Base-by-base conservation (phyloP, 1,140 invertebrate genomes). In the Xylocopa sonorina region DNA sequence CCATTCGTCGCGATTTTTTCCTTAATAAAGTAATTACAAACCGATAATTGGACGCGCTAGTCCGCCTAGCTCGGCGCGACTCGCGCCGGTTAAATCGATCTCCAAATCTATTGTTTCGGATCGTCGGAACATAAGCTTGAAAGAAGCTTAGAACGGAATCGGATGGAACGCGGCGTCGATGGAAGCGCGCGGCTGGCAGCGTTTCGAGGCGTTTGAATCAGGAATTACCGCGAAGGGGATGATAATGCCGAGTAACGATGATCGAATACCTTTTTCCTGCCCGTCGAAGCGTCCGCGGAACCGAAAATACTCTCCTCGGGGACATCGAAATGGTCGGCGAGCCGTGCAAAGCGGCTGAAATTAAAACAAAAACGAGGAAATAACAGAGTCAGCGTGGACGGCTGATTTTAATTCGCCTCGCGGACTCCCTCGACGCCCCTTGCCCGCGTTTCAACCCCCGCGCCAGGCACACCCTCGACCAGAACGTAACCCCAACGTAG, bases 81-180 rank as follows among this genome's bases (percentile, higher is more conserved):
- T 29, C 18, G 6, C 48, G 32, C 43, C 16, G 34, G n/a, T 14
- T 29, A 55, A 83, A 84, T 73, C 48, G 62, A 83, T 79, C 73
- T 63, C 55, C 68, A 50, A 83, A 83, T 51, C 67, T 50, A 41
- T 62, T 66, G 62, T 66, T 32, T 67, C 68, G 62, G 64, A 84
- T 68, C 55, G 62, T 43, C 43, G 55, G 68, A 46, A 74, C 66
- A 55, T 78, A 84, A 84, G 75, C 82, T 78, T 55, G 74, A 78
- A 82, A 84, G 81, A 79, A 78, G 82, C 82, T 84, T 84, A 83
- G 48, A 66, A 53, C 55, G 55, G 51, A 78, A 83, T 84, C 81
- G 81, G 67, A 84, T 84, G 51, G 63, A 63, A 46, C 43, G 58
- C 27, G 50, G 50, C 7, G 5, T n/a, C 63, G 16, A 32, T 48